These are phyloP conservation scores for Microcebus jonahi DNA, from an alignment of 2,113 vertebrate species.

Conservation along the genomic window DNA sequence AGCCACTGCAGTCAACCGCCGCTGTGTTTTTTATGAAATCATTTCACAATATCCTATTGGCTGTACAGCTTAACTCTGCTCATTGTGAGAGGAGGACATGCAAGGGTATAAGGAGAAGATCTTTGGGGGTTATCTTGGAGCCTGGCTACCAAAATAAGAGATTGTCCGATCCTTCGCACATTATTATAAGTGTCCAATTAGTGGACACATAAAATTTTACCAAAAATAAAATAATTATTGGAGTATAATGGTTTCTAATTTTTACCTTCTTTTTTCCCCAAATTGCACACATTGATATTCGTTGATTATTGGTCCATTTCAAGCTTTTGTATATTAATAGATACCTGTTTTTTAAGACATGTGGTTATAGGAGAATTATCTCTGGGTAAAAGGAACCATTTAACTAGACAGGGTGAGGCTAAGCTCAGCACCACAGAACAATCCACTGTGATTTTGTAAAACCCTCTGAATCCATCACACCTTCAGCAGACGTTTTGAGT, in stretches of 20 bases:
- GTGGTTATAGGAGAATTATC: not conserved
- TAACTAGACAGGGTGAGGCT: not conserved
- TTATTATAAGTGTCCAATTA: not conserved
- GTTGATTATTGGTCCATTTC: not conserved
- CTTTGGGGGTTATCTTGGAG: not conserved
- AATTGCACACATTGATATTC: not conserved
- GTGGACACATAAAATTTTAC: not conserved
- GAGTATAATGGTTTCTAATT: not conserved
- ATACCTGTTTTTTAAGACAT: not conserved
- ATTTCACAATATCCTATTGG: not conserved
- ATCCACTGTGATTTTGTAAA: not conserved
- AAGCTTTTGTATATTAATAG: not conserved
- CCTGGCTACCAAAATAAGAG: not conserved
- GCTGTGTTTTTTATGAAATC: not conserved
- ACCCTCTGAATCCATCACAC: not conserved
- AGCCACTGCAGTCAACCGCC: not conserved
- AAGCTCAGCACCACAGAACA: not conserved
- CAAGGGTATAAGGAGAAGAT: not conserved
- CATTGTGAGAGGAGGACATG: not conserved
- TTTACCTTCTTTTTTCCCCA: not conserved
- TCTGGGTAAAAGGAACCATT: not conserved
- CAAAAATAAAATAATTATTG: not conserved
- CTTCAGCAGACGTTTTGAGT: not conserved
- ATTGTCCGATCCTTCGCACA: not conserved
- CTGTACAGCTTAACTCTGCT: not conserved